Evolutionary conservation across 2,888 invertebrate species (phyloP).

Genomic region (Caenorhabditis afra): DNA sequence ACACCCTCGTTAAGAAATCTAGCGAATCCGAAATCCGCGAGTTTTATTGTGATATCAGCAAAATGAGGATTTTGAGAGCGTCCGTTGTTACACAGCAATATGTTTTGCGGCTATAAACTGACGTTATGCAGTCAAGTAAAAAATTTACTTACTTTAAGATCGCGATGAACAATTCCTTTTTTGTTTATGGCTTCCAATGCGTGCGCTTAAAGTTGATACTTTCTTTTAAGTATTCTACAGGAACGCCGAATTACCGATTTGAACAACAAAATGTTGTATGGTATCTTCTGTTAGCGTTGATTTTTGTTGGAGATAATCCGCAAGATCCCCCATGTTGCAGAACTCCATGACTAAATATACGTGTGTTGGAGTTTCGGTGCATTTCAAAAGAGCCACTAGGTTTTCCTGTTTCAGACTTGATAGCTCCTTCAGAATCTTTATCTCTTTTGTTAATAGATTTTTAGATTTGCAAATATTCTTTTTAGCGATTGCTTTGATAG

Average conservation of each 20-base stretch:
- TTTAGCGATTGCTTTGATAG: constrained; percentile 97
- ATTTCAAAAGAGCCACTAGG: constrained; percentile 96
- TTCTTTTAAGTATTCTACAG: background rate
- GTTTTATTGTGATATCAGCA: constrained; percentile 93
- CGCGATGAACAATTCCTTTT: constrained; percentile 98
- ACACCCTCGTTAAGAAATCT: constrained; percentile 97
- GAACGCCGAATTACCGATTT: constrained; percentile 88
- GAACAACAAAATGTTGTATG: constrained; percentile 93
- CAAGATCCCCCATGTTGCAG: constrained; percentile 98
- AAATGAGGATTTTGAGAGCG: constrained; percentile 85
- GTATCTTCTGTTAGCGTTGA: constrained; percentile 97
- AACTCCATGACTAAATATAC: constrained; percentile 98
- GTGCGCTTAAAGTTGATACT: constrained; percentile 85
- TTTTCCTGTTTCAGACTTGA: constrained; percentile 98
- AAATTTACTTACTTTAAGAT: constrained; percentile 86
- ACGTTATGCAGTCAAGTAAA: background rate
- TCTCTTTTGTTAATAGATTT: constrained; percentile 96
- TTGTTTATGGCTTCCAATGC: constrained; percentile 97
- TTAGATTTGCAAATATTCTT: constrained; percentile 97
- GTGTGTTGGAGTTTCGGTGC: constrained; percentile 94
- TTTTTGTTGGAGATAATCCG: constrained; percentile 94
- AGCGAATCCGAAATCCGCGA: constrained; percentile 98
- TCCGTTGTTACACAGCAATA: constrained; percentile 87
- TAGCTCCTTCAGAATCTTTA: constrained; percentile 97
- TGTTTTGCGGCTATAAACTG: constrained; percentile 90